Base-by-base conservation (phyloP, 2,797 vertebrate species). In the Gymnoscopelus braueri region DNA sequence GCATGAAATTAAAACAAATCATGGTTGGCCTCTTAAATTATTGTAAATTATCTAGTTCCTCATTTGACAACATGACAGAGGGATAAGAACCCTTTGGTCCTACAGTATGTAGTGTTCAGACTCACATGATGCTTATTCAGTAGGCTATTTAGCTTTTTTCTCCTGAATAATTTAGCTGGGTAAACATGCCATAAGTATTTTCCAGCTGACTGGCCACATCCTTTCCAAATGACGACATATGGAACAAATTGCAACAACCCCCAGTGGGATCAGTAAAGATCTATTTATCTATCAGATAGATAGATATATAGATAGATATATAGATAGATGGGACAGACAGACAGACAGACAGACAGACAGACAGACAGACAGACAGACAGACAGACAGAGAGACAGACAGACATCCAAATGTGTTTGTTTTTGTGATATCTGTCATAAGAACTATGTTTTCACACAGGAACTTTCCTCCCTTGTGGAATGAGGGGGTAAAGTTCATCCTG, bases 81-180 rank as follows among this genome's bases (percentile, higher is more conserved):
- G 32, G 32, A 35, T 44, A 10, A 44, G 39, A 44, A 44, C 39
- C 8, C 7, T 44, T 9, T 44, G 39, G 39, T 35, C 39, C 39
- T 44, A 44, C 39, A 44, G 35, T 9, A 39, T 6, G 32, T 35
- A 35, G 32, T 61, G 24, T 12, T 48, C 19, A 48, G 13, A 44
- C 47, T 13, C 47, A 29, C 15, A 49, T 24, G 49, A 5, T 49
- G 60, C 44, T 50, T 62, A 24, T 50, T 50, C 12, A 50, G 50
- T 50, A 29, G 14, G 24, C 10, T 69, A 63, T 72, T 79, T 62
- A 61, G 2, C 52, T 14, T 39, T 60, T 60, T 58, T 50, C 11
- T 67, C 44, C 47, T 81, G 51, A 81, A 81, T 81, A 69, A 81
- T 78, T 69, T 48, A 78, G 52, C 29, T 13, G 29, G 23, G 52